These are phyloP conservation scores for Epinotia bilunana DNA, from an alignment of 2,888 invertebrate species.

Conservation along the genomic window DNA sequence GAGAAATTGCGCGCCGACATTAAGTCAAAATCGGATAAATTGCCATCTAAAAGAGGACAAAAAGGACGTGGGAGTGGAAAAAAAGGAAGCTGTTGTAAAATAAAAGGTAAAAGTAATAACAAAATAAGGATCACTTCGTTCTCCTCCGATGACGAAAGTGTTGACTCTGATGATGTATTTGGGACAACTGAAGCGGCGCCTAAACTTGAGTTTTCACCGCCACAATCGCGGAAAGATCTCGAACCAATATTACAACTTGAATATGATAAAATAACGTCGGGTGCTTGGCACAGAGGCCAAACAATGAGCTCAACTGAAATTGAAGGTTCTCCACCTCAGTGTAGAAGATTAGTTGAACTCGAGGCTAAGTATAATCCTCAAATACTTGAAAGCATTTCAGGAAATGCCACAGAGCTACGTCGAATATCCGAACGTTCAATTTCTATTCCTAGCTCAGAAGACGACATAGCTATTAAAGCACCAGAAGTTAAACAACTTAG, in stretches of 20 bases:
- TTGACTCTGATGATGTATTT: constrained; percentile 91
- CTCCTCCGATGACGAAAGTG: constrained; percentile 90
- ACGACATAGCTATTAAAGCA: constrained; percentile 86
- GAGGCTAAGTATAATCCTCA: constrained; percentile 87
- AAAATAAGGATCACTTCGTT: constrained; percentile 91
- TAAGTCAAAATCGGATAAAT: constrained; percentile 85
- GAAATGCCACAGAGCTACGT: constrained; percentile 87
- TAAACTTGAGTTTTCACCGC: constrained; percentile 89
- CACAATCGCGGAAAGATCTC: constrained; percentile 90
- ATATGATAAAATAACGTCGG: constrained; percentile 88
- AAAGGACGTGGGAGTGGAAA: constrained; percentile 86
- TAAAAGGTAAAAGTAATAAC: constrained; percentile 86
- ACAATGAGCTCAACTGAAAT: constrained; percentile 92
- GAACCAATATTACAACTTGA: constrained; percentile 89
- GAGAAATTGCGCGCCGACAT: constrained; percentile 81
- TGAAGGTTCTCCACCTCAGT: constrained; percentile 90
- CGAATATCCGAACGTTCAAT: constrained; percentile 90
- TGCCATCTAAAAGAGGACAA: constrained; percentile 85
- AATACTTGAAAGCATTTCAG: constrained; percentile 85
- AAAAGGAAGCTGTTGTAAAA: constrained; percentile 83
- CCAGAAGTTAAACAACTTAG: constrained; percentile 79
- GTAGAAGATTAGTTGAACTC: constrained; percentile 86
- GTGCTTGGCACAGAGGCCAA: constrained; percentile 88
- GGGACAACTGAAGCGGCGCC: constrained; percentile 90
- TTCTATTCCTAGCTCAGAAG: constrained; percentile 90